Evolutionary conservation across 2,888 invertebrate genomes (phyloP), one percentile per base, ranked within the genome.

Genomic region (Platycheirus albimanus): DNA sequence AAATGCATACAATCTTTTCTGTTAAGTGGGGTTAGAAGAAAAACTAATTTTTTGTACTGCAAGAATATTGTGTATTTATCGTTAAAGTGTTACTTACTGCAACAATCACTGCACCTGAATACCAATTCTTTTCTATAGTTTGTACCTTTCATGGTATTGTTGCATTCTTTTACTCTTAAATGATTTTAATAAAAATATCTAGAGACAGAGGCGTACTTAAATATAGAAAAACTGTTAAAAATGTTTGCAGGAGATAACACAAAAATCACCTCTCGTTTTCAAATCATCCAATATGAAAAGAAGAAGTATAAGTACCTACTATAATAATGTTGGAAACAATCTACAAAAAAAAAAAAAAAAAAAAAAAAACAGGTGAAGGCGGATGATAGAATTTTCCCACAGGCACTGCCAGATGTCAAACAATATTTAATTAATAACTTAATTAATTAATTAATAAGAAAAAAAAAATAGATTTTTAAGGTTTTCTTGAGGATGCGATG

Each of bases 211-310:
- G 5, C 7, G 30, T 8, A 8, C 20, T 41, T 51, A 58, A 67
- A 7, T 10, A 19, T 10, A n/a, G n/a, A 17, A 58, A 13, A 38
- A 8, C 17, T 51, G 28, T 19, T 28, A 69, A 49, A 15, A n/a
- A 6, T 43, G 24, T 45, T 61, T 11, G 30, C 19, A 61, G 4
- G 1, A 58, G 17, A 11, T 3, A 30, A 15, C 3, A 33, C 43
- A 33, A 51, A 56, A 41, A 10, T 10, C 33, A 49, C 43, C 66
- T 72, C 66, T 51, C 78, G 19, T 78, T 72, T 78, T 78, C 58
- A 66, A 78, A 72, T 78, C 72, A 66, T 66, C 58, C 58, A 67
- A 54, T 28, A 67, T 19, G 61, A 47, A 58, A 13, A 33, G 19
- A 43, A 52, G 8, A 7, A 6, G 24, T 24, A 51, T n/a, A 24